Evolutionary conservation across 2,113 vertebrate genomes (phyloP), one percentile per base, ranked within the genome.

Genomic region (Anoura caudifer): DNA sequence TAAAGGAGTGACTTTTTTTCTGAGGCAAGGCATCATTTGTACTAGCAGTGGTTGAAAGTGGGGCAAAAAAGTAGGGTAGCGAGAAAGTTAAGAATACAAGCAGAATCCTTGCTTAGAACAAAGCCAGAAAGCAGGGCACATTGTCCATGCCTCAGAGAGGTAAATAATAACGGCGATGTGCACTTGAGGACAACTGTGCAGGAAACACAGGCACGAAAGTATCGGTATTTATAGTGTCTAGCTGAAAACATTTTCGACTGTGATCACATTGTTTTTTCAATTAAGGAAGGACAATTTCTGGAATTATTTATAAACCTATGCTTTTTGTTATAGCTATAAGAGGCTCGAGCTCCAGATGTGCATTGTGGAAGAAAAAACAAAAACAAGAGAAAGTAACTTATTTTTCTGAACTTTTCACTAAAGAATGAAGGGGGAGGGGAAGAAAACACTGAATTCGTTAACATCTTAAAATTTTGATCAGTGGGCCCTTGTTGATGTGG

Each of bases 1-100:
- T 70, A 73, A 94, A 81, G 41, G 63, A 85, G 43, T 31, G 36
- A 54, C 15, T 83, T 86, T 50, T 75, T 75, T 91, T 76, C 87
- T 92, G 84, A 96, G 72, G 72, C 59, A 76, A 76, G 52, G 47
- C 19, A 31, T 87, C 4, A 12, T 41, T 76, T 89, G 69, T 70
- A 65, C 87, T 45, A 82, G 84, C 90, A 65, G 81, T 70, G 43
- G 87, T 79, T 93, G 61, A 97, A 96, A 90, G 45, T 94, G 63
- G 93, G 94, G 28, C 88, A 93, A 76, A 96, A 95, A 96, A 96
- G 91, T 97, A 97, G 94, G 88, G 83, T 97, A 96, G 41, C 47
- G 77, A 69, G 16, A 89, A 84, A 90, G 63, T 50, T 82, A 82
- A 95, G 81, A 94, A 61, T 5, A 79, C 56, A 83, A n/a, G 45